phyloP scores from a whole-genome alignment of 2,113 vertebrate genomes.

The Carettochelys insculpta region DNA sequence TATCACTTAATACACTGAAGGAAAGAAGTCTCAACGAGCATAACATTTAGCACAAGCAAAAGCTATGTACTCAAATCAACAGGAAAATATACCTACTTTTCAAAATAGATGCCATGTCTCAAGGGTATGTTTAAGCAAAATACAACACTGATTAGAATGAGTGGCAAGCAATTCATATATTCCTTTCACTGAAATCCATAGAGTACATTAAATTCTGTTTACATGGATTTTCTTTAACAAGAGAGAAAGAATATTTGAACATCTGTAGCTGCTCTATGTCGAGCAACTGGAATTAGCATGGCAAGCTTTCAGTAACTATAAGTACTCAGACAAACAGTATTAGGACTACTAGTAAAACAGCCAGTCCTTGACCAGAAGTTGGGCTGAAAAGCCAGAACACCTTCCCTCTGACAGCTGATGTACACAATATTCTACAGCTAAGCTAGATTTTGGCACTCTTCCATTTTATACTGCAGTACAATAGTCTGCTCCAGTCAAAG shows the following conservation, averaged over 20 bases:
- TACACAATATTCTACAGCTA: not conserved
- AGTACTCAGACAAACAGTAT: not conserved
- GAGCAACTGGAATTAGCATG: not conserved
- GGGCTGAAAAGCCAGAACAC: not conserved
- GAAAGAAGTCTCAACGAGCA: not conserved
- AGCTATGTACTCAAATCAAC: not conserved
- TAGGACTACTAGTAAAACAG: not conserved
- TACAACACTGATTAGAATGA: not conserved
- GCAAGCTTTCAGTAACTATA: not conserved
- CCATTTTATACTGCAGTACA: accelerated
- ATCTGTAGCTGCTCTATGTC: not conserved
- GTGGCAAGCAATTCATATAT: not conserved
- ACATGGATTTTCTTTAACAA: not conserved
- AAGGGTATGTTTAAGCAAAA: not conserved
- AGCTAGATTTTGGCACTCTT: not conserved
- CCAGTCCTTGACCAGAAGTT: not conserved
- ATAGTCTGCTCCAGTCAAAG: not conserved
- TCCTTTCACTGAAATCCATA: not conserved
- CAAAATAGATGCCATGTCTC: not conserved
- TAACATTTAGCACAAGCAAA: not conserved
- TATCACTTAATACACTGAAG: not conserved
- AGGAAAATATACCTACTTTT: not conserved
- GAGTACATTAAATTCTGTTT: not conserved
- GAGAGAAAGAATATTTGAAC: not conserved
- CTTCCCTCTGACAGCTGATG: not conserved